These are phyloP conservation scores for Perognathus longimembris DNA, from an alignment of 2,113 vertebrate species.

Conservation along the genomic window DNA sequence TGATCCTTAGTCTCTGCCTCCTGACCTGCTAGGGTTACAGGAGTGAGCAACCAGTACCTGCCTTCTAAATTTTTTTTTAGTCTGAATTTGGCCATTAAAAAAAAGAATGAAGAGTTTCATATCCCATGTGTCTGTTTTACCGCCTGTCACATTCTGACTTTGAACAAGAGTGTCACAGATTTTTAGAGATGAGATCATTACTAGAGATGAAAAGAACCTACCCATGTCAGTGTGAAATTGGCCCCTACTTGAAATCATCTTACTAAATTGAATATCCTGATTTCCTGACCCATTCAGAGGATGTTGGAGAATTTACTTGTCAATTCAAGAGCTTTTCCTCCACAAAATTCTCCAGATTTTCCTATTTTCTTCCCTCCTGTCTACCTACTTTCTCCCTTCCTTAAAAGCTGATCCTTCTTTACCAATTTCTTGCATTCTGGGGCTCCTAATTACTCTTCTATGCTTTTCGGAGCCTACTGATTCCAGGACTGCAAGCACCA, in stretches of 20 bases:
- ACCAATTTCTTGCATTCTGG: constrained; percentile 2
- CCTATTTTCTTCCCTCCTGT: background rate
- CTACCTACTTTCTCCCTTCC: background rate
- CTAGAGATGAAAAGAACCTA: background rate
- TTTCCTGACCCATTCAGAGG: background rate
- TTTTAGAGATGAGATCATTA: background rate
- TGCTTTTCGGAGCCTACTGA: background rate
- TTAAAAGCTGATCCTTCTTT: background rate
- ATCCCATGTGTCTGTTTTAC: background rate
- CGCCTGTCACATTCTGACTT: background rate
- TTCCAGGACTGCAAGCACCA: background rate
- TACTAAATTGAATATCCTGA: background rate
- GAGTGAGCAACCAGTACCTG: too few relatives aligned
- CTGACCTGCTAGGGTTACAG: too few relatives aligned
- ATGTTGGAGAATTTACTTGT: background rate
- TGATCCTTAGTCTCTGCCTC: too few relatives aligned
- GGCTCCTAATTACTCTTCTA: background rate
- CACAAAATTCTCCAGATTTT: background rate
- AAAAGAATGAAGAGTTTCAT: constrained; percentile 15
- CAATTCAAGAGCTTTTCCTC: background rate
- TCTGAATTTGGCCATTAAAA: constrained; percentile 30
- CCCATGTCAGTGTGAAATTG: background rate
- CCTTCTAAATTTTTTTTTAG: constrained; percentile 25
- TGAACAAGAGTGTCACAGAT: background rate
- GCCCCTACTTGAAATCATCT: constrained; percentile 24